phyloP scores from a whole-genome alignment of 1,140 invertebrate species.

The Dysdera silvatica region DNA sequence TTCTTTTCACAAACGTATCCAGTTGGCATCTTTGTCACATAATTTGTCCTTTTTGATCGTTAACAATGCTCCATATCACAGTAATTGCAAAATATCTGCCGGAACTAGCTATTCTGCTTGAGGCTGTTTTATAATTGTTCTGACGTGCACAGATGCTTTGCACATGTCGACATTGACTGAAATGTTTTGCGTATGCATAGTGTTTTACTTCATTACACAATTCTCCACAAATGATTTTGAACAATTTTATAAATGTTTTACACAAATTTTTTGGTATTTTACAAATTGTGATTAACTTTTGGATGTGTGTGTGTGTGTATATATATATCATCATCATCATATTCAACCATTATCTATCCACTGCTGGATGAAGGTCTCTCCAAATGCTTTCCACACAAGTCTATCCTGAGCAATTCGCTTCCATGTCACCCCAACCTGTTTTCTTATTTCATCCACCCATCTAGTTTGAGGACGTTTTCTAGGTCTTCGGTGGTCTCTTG shows the following conservation, averaged over 20 bases:
- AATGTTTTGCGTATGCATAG: background rate
- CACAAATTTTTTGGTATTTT: background rate
- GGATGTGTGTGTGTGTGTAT: no score
- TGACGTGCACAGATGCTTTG: background rate
- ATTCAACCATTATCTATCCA: no score
- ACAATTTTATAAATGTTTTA: background rate
- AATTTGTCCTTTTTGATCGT: background rate
- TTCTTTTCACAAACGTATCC: background rate
- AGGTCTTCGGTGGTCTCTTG: no score
- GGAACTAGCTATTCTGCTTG: background rate
- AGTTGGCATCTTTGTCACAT: background rate
- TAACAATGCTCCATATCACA: background rate
- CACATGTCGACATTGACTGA: slow-evolving; percentile 3
- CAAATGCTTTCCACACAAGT: no score
- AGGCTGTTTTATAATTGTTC: background rate
- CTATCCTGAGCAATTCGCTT: no score
- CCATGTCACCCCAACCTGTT: no score
- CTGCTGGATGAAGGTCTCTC: no score
- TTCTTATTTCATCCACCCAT: no score
- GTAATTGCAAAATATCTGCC: background rate
- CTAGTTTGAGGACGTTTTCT: no score
- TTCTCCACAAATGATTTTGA: background rate
- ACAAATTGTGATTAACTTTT: no score
- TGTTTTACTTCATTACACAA: background rate
- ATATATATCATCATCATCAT: no score